Conservation (phyloP, 2,113 vertebrate genomes). For the Zapornia atra region DNA sequence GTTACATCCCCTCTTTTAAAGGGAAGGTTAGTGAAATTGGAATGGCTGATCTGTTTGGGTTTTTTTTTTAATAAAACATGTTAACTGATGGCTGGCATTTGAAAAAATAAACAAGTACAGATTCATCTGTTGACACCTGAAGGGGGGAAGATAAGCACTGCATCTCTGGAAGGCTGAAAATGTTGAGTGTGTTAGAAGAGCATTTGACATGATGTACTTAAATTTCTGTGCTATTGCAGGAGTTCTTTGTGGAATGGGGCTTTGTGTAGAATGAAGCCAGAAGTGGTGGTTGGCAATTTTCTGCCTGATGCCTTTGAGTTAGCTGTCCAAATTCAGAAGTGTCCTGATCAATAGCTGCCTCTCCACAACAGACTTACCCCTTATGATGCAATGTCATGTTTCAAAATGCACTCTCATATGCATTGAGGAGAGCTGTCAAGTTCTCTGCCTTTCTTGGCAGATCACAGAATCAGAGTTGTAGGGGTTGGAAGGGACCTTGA, state of each 20-base stretch:
- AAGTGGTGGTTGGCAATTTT: background rate
- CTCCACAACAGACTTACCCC: rapidly evolving
- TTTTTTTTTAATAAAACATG: background rate
- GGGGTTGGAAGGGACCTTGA: too few relatives aligned
- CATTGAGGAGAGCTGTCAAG: background rate
- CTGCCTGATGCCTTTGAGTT: background rate
- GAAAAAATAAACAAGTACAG: background rate
- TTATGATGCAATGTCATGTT: background rate
- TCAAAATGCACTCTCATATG: background rate
- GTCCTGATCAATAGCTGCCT: background rate
- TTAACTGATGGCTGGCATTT: background rate
- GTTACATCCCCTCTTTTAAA: background rate
- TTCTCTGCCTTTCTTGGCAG: background rate
- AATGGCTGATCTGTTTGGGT: background rate
- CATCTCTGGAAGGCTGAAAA: background rate
- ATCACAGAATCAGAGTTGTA: too few relatives aligned
- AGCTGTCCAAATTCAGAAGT: background rate
- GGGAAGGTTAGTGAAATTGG: background rate
- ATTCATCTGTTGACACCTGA: background rate
- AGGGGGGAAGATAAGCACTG: background rate
- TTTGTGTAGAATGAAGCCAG: background rate
- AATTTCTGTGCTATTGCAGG: background rate
- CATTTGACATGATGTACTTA: background rate
- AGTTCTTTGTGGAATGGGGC: background rate
- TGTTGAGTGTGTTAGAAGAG: background rate